phyloP scores from a whole-genome alignment of 2,113 vertebrate species.

The Paracanthobrama guichenoti region DNA sequence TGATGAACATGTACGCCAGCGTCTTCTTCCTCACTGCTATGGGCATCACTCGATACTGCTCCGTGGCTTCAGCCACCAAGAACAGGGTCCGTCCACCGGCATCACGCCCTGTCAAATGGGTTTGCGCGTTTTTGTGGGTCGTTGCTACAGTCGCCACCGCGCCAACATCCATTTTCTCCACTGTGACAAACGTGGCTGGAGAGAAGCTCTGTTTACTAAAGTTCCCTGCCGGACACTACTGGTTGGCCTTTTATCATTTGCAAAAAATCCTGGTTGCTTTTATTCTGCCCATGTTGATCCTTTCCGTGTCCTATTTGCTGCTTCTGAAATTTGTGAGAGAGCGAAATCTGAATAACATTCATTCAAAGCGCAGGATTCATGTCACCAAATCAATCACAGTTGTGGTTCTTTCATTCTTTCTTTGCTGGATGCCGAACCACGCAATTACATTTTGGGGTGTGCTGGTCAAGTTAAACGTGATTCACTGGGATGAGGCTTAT shows the following conservation, averaged over 20 bases:
- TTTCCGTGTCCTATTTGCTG: slow-evolving; percentile 57
- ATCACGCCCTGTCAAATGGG: slow-evolving; percentile 34
- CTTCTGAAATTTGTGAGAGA: slow-evolving; percentile 56
- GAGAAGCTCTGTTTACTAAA: slow-evolving; percentile 62
- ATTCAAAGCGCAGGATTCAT: slow-evolving; percentile 34
- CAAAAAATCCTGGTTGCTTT: slow-evolving; percentile 60
- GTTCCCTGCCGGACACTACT: slow-evolving; percentile 58
- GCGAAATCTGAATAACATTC: slow-evolving; percentile 15
- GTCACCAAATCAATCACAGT: slow-evolving; percentile 59
- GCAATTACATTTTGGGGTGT: slow-evolving; percentile 60
- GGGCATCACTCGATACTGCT: slow-evolving; percentile 59
- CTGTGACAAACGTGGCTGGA: slow-evolving; percentile 43
- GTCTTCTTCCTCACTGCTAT: slow-evolving; percentile 61
- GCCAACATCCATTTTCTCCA: slow-evolving; percentile 59
- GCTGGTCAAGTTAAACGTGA: slow-evolving; percentile 58
- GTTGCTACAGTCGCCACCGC: slow-evolving; percentile 51
- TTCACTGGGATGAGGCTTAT: slow-evolving; percentile 57
- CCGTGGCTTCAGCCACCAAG: slow-evolving; percentile 51
- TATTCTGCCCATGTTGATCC: slow-evolving; percentile 53
- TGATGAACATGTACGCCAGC: slow-evolving; percentile 62
- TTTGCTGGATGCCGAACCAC: slow-evolving; percentile 67
- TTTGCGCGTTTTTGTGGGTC: slow-evolving; percentile 49
- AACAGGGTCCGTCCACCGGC: slow-evolving; percentile 30
- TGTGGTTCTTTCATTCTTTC: slow-evolving; percentile 60
- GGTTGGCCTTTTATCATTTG: slow-evolving; percentile 59